Percentiles rank a stretch among this genome's conserved stretches.
Evolutionary conservation across 1,140 invertebrate genomes (phyloP).

Genomic region (Drosophila lini): DNA sequence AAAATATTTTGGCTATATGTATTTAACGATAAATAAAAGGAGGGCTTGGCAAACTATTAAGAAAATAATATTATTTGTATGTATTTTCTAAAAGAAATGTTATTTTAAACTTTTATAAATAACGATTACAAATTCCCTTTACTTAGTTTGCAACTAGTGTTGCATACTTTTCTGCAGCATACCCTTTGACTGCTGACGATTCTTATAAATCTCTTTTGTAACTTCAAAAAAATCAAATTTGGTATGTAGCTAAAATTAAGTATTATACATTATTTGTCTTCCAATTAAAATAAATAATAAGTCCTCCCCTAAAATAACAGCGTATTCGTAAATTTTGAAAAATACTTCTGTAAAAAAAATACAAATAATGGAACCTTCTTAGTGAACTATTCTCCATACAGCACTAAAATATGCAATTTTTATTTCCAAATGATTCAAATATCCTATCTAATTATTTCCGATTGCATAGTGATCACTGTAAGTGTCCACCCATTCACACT

Average conservation of each 20-base stretch:
- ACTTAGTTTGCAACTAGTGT: neutral
- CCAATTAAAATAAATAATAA: neutral
- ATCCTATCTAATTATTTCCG: neutral
- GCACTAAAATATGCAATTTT: neutral
- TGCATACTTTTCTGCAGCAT: neutral
- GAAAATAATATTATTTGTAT: neutral
- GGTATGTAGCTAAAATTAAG: neutral
- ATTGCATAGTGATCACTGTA: conserved; percentile 8
- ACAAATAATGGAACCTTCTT: neutral
- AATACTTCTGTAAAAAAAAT: neutral
- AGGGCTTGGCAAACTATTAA: neutral
- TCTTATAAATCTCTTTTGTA: neutral
- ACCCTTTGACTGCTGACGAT: too few relatives aligned
- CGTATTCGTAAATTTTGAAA: neutral
- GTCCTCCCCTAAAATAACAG: neutral
- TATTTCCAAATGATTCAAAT: neutral
- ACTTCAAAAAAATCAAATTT: neutral
- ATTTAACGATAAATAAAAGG: neutral
- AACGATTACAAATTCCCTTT: neutral
- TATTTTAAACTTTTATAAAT: neutral
- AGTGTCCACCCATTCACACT: conserved; percentile 25
- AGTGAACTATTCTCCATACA: neutral
- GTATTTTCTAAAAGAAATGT: neutral
- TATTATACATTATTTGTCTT: neutral
- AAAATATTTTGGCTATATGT: neutral